A percentile compares a stretch with the other conserved stretches of the same genome.
These are phyloP conservation scores for Ormyrus rosae DNA, from an alignment of 2,888 invertebrate genomes.

Conservation along the genomic window DNA sequence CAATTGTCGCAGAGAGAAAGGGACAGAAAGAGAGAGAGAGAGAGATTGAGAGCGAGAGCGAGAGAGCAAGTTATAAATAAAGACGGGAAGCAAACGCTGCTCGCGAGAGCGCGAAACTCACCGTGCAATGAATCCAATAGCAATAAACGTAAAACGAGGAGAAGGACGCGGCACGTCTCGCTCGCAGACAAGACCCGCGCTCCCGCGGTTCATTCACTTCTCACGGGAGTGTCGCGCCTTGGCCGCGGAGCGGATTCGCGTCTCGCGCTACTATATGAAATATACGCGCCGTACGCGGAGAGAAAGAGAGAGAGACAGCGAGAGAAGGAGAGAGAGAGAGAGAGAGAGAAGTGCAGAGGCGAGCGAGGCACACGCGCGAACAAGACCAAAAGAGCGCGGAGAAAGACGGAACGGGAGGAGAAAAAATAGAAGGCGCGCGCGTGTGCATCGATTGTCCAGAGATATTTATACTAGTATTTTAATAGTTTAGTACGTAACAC, in stretches of 20 bases:
- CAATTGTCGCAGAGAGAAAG: neutral
- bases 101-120: slow-evolving; percentile 58
- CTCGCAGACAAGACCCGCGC: too few species aligned
- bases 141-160: slow-evolving; percentile 67
- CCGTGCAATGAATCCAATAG: slow-evolving; percentile 74
- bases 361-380: slow-evolving; percentile 36
- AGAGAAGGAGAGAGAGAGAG: slow-evolving; percentile 48
- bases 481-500: slow-evolving; percentile 72
- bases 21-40: neutral
- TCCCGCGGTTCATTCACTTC: too few species aligned
- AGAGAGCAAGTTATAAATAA: neutral
- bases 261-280: slow-evolving; percentile 62
- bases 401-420: neutral
- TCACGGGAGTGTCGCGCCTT: neutral
- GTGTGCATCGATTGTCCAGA: slow-evolving; percentile 68
- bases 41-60: neutral
- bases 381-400: neutral
- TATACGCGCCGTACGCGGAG: slow-evolving; percentile 30
- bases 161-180: neutral
- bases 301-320: slow-evolving; percentile 43
- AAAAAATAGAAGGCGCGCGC: slow-evolving; percentile 58
- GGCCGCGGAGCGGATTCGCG: slow-evolving; percentile 47
- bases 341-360: slow-evolving; percentile 50
- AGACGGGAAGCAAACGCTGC: too few species aligned
- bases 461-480: slow-evolving; percentile 76